Base-by-base conservation (phyloP, 2,113 vertebrate genomes). In the Sminthopsis crassicaudata region DNA sequence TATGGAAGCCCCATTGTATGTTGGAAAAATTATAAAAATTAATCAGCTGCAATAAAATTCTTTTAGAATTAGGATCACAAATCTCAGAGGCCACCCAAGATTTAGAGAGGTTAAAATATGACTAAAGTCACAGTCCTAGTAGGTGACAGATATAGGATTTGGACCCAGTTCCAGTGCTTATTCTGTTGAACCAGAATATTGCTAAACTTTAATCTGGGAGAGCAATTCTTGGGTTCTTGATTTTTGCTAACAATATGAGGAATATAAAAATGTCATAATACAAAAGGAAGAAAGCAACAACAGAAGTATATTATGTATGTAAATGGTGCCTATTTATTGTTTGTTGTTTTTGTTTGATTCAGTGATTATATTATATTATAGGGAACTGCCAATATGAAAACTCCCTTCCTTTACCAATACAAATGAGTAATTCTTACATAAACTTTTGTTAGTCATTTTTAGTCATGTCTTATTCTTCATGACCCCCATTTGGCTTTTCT, bases 1-100 rank as follows among this genome's bases (percentile, higher is more conserved):
- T 94, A 89, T 90, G 57, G 90, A 93, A 89, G 92, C 26, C 48
- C 26, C 52, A 93, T 54, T 84, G 91, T 42, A 88, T 11, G 24
- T 26, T 91, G 53, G n/a, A 50, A 76, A 51, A 60, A 84, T 55
- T 11, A 42, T 30, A 11, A 25, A 26, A 90, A 42, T 42, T 84
- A 42, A 84, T 42, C 42, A 84, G 7, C n/a, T 23, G 6, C 19
- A 42, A 0, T 84, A 84, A 84, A 19, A 8, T 84, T 84, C n/a
- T 84, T 84, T 84, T 84, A 42, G n/a, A 84, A 42, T 84, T 84
- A 84, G n/a, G n/a, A 84, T 84, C n/a, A 42, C 67, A 84, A n/a
- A 42, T 42, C 67, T 42, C 16, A 84, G 19, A 42, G 36, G 67
- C 36, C n/a, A 84, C 8, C 16, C 42, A 16, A 42, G 1, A 84